Evolutionary conservation across 2,888 invertebrate genomes (phyloP).

Genomic region (Mayetiola destructor): DNA sequence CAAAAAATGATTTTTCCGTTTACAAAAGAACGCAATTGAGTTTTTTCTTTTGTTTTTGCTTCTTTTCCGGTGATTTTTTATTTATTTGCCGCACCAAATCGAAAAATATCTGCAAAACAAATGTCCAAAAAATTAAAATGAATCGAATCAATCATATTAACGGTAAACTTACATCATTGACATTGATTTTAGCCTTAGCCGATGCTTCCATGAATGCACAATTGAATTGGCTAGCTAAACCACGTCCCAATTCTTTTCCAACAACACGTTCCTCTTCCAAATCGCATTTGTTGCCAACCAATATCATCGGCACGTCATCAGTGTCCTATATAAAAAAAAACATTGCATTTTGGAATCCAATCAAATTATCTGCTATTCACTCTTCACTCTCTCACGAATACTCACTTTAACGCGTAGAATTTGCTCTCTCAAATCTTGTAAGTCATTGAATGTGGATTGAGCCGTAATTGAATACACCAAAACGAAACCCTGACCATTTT

Average conservation of each 20-base stretch:
- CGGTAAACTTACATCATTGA: conserved; percentile 69
- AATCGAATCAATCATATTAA: not conserved
- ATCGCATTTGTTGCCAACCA: conserved; percentile 99
- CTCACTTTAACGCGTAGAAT: conserved; percentile 88
- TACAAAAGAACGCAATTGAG: conserved; percentile 67
- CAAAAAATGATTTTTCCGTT: too few species aligned
- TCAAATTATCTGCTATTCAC: not conserved
- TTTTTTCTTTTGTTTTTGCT: conserved; percentile 69
- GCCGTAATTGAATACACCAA: conserved; percentile 99
- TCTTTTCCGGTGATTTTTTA: conserved; percentile 95
- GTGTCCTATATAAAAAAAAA: conserved; percentile 47
- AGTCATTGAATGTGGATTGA: conserved; percentile 99
- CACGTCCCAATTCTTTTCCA: conserved; percentile 94
- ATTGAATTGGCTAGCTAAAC: conserved; percentile 92
- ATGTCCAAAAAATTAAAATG: not conserved
- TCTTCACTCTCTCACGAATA: not conserved
- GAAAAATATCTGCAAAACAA: conserved; percentile 72
- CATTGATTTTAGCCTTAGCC: conserved; percentile 99
- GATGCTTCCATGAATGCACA: conserved; percentile 99
- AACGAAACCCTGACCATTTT: conserved; percentile 99
- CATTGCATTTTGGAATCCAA: not conserved
- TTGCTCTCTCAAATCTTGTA: conserved; percentile 97
- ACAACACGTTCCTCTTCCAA: conserved; percentile 99
- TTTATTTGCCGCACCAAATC: conserved; percentile 99
- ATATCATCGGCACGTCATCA: conserved; percentile 95